Evolutionary conservation across 2,113 vertebrate genomes (phyloP), one percentile per base, ranked within the genome.

Genomic region (Poicephalus meyeri): DNA sequence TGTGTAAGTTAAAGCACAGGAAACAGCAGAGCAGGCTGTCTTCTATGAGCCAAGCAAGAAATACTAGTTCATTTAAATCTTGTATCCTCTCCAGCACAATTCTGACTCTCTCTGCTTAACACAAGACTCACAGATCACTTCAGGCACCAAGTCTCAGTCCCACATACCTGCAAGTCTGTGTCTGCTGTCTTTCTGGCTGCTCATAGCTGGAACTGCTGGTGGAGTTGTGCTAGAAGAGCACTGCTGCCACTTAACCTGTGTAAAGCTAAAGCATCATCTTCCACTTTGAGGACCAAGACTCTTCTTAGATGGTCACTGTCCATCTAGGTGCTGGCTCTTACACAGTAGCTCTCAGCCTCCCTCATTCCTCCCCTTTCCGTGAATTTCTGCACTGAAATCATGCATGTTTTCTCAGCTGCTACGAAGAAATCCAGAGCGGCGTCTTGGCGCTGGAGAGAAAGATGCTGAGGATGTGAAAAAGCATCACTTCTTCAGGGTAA

Each of bases 401-500:
- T 44, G 1, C 42, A 0, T 90, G 11, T 96, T 97, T 85, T 96
- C 41, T 70, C 97, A 99, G 99, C 98, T 99, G 79, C 96, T 99
- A 93, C 98, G 99, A 96, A 98, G 99, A 98, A 99, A 99, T 95
- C 99, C 99, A 58, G 99, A 99, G 66, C 97, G 99, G 23, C 99
- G 99, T 33, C 98, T 99, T 52, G 99, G 99, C 86, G 99, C 99
- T 49, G 99, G 99, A 91, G 99, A 99, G 91, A 98, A 98, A 73
- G 99, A 99, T 60, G 99, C 99, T 7, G 99, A 99, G 96, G 99
- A 99, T 95, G 99, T 99, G 25, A 99, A 99, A 97, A 99, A 99
- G 81, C 99, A 99, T 96, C 98, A 99, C 19, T 99, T 99, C 97
- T 99, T 99, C 97, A 99, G 99, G 97, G 99, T 99, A 96, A 95